Evolutionary conservation across 2,113 vertebrate species (phyloP).

Genomic region (Melanotaenia duboulayi): DNA sequence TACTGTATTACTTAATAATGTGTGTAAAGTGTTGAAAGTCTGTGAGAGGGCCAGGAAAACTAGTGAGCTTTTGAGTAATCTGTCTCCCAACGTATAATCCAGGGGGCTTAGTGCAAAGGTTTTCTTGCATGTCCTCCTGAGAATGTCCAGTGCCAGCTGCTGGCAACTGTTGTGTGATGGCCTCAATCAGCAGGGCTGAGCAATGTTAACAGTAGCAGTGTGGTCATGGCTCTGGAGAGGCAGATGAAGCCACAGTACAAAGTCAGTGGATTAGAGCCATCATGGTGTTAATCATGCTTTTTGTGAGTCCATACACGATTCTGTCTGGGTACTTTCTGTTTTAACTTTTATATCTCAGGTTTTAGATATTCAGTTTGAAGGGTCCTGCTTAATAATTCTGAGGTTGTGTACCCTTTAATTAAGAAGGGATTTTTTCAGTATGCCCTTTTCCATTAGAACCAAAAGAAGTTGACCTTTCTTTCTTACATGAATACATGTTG

Average conservation of each 20-base stretch:
- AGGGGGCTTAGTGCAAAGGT: conserved; percentile 50
- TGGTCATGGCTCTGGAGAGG: conserved; percentile 27
- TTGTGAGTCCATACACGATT: conserved; percentile 4
- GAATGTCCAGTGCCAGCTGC: conserved; percentile 26
- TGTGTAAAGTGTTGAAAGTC: too few relatives aligned
- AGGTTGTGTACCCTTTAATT: too few relatives aligned
- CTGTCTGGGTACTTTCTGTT: neutral
- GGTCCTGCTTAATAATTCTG: too few relatives aligned
- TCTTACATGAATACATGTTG: too few relatives aligned
- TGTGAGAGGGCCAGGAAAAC: conserved; percentile 16
- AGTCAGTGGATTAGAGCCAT: conserved; percentile 46
- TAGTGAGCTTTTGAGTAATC: conserved; percentile 42
- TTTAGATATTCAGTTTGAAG: too few relatives aligned
- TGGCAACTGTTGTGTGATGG: conserved; percentile 39
- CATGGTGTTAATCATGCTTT: conserved; percentile 14
- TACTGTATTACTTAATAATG: too few relatives aligned
- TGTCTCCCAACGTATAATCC: conserved; percentile 21
- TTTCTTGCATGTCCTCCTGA: conserved; percentile 40
- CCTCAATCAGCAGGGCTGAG: conserved; percentile 43
- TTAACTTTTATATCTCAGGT: too few relatives aligned
- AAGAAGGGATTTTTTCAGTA: too few relatives aligned
- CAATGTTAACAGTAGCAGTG: conserved; percentile 41
- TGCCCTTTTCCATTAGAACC: too few relatives aligned
- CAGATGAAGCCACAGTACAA: conserved; percentile 33
- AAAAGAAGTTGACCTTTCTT: too few relatives aligned